Evolutionary conservation across 2,888 invertebrate genomes (phyloP).

Genomic region (Drosophila mimica): DNA sequence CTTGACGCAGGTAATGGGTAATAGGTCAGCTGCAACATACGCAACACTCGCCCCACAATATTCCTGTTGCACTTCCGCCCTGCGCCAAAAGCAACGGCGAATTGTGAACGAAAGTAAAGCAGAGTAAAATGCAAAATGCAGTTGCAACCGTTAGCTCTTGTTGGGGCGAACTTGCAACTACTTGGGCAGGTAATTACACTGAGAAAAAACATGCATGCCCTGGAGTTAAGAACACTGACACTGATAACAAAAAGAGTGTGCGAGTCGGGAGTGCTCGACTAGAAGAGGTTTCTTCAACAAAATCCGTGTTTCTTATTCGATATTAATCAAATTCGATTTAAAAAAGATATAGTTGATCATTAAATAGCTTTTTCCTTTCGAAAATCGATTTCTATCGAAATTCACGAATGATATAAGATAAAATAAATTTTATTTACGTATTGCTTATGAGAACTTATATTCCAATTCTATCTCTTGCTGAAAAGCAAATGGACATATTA

Average conservation of each 20-base stretch:
- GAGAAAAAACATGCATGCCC: neutral
- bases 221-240: neutral
- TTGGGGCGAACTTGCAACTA: constrained; percentile 4
- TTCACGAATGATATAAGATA: neutral
- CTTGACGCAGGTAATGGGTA: constrained; percentile 64
- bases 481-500: no score
- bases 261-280: neutral
- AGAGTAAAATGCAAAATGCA: constrained; percentile 28
- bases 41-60: constrained; percentile 6
- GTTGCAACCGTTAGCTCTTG: constrained; percentile 27
- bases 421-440: neutral
- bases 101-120: constrained; percentile 69
- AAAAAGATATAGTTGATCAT: neutral
- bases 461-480: neutral
- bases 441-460: no score
- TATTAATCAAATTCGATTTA: rapidly evolving
- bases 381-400: neutral
- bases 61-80: constrained; percentile 61
- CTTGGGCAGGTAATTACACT: neutral
- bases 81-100: constrained; percentile 35
- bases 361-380: neutral
- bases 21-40: constrained; percentile 53
- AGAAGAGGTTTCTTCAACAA: neutral
- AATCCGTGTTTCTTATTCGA: neutral
- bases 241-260: neutral